Conservation (phyloP, 2,888 invertebrate genomes). For the Myopa testacea region DNA sequence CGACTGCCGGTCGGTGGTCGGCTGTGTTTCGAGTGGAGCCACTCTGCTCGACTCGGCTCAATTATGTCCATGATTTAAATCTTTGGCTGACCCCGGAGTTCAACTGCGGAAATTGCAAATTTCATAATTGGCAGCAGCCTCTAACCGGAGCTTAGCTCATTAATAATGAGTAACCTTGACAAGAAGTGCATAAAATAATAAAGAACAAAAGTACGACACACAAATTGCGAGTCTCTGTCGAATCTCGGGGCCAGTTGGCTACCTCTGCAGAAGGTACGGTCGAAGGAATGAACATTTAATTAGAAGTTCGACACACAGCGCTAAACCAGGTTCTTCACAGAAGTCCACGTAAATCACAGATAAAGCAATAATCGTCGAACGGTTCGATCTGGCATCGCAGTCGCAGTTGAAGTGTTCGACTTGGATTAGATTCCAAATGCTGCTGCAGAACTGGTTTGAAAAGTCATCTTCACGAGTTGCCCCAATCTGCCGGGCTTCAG, state of each 20-base stretch:
- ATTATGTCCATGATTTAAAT: slow-evolving; percentile 65
- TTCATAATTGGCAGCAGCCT: slow-evolving; percentile 60
- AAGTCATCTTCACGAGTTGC: slow-evolving; percentile 33
- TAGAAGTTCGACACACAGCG: slow-evolving; percentile 27
- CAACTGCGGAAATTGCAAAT: slow-evolving; percentile 66
- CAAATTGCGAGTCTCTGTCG: background rate
- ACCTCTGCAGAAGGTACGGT: background rate
- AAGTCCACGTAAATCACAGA: slow-evolving; percentile 30
- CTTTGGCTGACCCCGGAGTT: slow-evolving; percentile 65
- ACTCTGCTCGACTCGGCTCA: slow-evolving; percentile 48
- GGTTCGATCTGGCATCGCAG: background rate
- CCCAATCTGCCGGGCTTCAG: slow-evolving; percentile 3
- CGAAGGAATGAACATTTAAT: slow-evolving; percentile 30
- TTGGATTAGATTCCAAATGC: slow-evolving; percentile 11
- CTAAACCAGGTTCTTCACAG: slow-evolving; percentile 21
- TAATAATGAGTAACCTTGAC: slow-evolving; percentile 44
- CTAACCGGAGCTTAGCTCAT: slow-evolving; percentile 45
- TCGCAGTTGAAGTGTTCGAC: background rate
- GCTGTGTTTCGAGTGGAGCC: slow-evolving; percentile 41
- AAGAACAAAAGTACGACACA: slow-evolving; percentile 15
- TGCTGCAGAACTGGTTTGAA: slow-evolving; percentile 29
- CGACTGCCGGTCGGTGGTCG: slow-evolving; percentile 32
- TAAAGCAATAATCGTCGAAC: slow-evolving; percentile 6
- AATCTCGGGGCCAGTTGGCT: background rate
- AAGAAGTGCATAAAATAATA: slow-evolving; percentile 35